Percentiles rank a stretch among this genome's conserved stretches.
These are phyloP conservation scores for Lagorchestes hirsutus DNA, from an alignment of 2,797 vertebrate genomes.

Conservation along the genomic window DNA sequence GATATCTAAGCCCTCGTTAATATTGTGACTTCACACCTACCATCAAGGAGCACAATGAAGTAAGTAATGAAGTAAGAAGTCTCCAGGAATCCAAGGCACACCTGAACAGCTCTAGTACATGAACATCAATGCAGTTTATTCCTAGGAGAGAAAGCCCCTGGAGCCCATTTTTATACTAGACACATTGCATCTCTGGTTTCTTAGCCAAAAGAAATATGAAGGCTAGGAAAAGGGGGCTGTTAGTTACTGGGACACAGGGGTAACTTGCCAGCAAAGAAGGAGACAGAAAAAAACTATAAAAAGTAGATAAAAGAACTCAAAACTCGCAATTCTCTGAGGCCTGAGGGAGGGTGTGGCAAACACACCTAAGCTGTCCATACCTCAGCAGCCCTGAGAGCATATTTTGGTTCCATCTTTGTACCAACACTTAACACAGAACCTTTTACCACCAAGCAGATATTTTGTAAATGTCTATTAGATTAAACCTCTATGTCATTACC, in stretches of 20 bases:
- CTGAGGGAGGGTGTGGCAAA: neutral
- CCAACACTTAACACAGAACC: neutral
- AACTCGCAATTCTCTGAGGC: neutral
- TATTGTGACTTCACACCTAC: neutral
- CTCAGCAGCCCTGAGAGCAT: neutral
- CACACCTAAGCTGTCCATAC: neutral
- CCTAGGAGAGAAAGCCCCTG: neutral
- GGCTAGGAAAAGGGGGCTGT: neutral
- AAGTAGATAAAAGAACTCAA: neutral
- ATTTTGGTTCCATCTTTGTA: neutral
- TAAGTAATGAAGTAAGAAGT: neutral
- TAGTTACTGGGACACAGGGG: neutral
- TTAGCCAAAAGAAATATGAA: neutral
- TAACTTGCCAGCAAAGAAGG: neutral
- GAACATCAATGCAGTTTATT: neutral
- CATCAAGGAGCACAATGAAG: neutral
- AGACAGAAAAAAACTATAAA: neutral
- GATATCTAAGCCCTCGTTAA: neutral
- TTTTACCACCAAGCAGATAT: neutral
- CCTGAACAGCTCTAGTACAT: neutral
- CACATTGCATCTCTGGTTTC: neutral
- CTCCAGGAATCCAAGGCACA: neutral
- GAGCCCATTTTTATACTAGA: neutral
- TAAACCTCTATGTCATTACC: neutral
- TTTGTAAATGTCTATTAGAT: neutral